These are phyloP conservation scores for Rhopalosiphum nymphaeae DNA, from an alignment of 2,888 invertebrate genomes.

Conservation along the genomic window DNA sequence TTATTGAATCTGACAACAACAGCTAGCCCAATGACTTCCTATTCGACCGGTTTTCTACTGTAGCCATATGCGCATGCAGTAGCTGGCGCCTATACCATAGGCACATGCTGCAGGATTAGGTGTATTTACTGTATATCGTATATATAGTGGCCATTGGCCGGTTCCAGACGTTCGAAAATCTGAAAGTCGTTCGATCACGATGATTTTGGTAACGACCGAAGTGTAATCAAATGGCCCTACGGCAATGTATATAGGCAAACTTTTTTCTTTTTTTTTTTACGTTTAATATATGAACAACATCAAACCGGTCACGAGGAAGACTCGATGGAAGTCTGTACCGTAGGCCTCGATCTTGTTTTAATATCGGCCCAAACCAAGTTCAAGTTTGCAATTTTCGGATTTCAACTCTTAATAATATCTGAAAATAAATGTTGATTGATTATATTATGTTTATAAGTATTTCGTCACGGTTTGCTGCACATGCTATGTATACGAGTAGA, in stretches of 20 bases:
- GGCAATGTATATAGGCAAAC: background rate
- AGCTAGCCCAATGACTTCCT: slow-evolving; percentile 16
- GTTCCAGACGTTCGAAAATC: slow-evolving; percentile 17
- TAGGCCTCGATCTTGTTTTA: background rate
- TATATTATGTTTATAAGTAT: background rate
- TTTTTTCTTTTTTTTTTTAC: slow-evolving; percentile 4
- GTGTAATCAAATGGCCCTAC: background rate
- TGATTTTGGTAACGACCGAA: background rate
- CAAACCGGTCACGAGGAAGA: background rate
- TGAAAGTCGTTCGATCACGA: slow-evolving; percentile 39
- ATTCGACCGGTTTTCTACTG: slow-evolving; percentile 23
- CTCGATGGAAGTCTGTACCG: background rate
- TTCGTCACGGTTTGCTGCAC: background rate
- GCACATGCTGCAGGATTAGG: background rate
- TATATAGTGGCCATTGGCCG: background rate
- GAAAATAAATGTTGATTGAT: background rate
- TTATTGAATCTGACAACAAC: slow-evolving; percentile 1
- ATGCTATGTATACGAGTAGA: background rate
- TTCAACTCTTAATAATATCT: background rate
- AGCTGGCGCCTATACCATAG: background rate
- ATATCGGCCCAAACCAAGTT: background rate
- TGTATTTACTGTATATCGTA: background rate
- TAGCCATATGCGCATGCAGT: background rate
- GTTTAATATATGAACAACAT: background rate
- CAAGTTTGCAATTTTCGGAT: background rate